Conservation (phyloP, 2,888 invertebrate species). For the Hypomecis punctinalis region DNA sequence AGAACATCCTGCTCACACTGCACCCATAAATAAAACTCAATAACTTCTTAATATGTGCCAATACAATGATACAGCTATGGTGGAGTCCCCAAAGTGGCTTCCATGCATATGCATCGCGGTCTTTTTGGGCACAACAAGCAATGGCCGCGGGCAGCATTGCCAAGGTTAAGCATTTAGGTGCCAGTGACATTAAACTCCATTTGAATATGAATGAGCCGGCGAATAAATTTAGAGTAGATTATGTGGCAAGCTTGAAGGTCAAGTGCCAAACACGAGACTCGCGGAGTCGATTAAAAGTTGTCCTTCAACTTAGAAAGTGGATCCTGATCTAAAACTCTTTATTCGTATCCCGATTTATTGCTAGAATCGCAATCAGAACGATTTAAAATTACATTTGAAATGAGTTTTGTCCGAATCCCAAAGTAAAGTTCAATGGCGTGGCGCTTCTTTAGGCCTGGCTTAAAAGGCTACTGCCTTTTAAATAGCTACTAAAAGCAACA, state of each 20-base stretch:
- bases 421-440: too few relatives aligned
- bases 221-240: constrained; percentile 21
- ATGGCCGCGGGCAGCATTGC: constrained; percentile 7
- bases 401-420: too few relatives aligned
- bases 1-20: not conserved
- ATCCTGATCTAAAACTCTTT: too few relatives aligned
- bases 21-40: constrained; percentile 2
- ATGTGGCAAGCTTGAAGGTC: constrained; percentile 11
- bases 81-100: not conserved
- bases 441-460: too few relatives aligned
- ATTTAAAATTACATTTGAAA: too few relatives aligned
- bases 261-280: not conserved
- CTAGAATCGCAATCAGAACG: too few relatives aligned
- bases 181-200: constrained; percentile 24
- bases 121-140: constrained; percentile 13
- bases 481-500: too few relatives aligned
- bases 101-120: constrained; percentile 2
- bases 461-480: too few relatives aligned
- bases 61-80: constrained; percentile 2
- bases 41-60: constrained; percentile 6
- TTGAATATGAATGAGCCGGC: constrained; percentile 28
- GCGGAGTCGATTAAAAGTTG: too few relatives aligned
- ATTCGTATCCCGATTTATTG: too few relatives aligned
- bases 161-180: constrained; percentile 29
- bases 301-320: too few relatives aligned